Base-by-base conservation (phyloP, 2,113 vertebrate genomes). In the Nipponia nippon region DNA sequence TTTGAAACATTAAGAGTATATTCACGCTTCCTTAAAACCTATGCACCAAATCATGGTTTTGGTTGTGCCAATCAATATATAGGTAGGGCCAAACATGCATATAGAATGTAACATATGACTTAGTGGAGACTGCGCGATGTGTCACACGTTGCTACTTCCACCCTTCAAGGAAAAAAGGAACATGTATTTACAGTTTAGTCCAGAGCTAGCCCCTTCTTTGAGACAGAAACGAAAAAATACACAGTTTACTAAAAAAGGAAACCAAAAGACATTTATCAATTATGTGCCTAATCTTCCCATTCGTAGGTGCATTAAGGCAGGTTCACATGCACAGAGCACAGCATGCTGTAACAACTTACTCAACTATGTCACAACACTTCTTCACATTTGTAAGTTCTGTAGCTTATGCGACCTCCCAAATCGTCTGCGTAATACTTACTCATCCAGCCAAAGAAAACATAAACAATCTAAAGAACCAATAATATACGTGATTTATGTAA, bases 371-470 rank as follows among this genome's bases (percentile, higher is more conserved):
- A 78, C 69, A 11, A 36, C 42, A 84, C 50, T 56, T 61, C 49
- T 34, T 30, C 40, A 34, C 34, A 25, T 69, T 58, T 50, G 1
- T 65, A 46, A 69, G 15, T 81, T 89, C 72, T 94, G 53, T 63
- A 63, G 89, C 71, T 85, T 63, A 62, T 10, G 32, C 7, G 40
- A 86, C 75, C 84, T 87, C 62, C 62, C 66, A 59, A 12, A 86
- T 79, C 66, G 87, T 92, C 56, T 27, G 58, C 27, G 10, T 70
- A 88, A 66, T 85, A 80, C 90, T 87, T 93, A 95, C 80, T 90
- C 80, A 96, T 58, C 71, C 80, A 94, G 72, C 58, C 46, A 62
- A n/a, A 86, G 16, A 88, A 91, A 95, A 85, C 26, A 85, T 58
- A 88, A 84, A 82, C 70, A 77, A 71, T 65, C 36, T 75, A 59